phyloP scores from a whole-genome alignment of 2,888 invertebrate genomes.

The Clitarchus hookeri region DNA sequence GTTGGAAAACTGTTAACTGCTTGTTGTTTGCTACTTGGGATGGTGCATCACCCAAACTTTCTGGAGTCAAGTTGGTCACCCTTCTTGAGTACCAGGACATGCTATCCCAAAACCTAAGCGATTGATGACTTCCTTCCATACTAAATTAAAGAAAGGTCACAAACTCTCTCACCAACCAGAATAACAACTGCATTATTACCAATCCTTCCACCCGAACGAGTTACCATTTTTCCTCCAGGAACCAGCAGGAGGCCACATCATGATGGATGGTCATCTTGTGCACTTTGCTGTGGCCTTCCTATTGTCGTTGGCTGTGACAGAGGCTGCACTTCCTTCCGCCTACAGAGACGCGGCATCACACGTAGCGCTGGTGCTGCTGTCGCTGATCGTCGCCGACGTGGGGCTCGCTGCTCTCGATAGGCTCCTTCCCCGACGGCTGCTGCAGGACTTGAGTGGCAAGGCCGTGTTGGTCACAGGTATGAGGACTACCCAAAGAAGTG shows the following conservation, averaged over 20 bases:
- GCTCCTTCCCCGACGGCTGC: background rate
- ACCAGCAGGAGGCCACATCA: background rate
- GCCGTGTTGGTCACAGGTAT: constrained; percentile 1
- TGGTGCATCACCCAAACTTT: no score
- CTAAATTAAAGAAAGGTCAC: no score
- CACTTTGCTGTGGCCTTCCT: background rate
- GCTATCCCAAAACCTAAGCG: no score
- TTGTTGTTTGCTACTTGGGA: no score
- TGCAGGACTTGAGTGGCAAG: constrained; percentile 5
- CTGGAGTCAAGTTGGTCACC: no score
- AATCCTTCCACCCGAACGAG: no score
- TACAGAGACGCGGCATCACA: background rate
- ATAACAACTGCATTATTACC: no score
- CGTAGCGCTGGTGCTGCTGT: background rate
- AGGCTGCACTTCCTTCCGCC: background rate
- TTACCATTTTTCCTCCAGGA: background rate
- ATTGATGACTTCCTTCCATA: no score
- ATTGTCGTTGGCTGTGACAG: background rate
- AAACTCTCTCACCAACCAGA: no score
- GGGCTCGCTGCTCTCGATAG: background rate
- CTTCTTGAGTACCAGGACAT: no score
- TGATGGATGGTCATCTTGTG: background rate
- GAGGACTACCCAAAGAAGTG: background rate
- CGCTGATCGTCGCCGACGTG: background rate
- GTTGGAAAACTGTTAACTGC: no score